Percentiles rank a stretch among this genome's conserved stretches.
These are phyloP conservation scores for Canis aureus DNA, from an alignment of 2,113 vertebrate species.

Conservation along the genomic window DNA sequence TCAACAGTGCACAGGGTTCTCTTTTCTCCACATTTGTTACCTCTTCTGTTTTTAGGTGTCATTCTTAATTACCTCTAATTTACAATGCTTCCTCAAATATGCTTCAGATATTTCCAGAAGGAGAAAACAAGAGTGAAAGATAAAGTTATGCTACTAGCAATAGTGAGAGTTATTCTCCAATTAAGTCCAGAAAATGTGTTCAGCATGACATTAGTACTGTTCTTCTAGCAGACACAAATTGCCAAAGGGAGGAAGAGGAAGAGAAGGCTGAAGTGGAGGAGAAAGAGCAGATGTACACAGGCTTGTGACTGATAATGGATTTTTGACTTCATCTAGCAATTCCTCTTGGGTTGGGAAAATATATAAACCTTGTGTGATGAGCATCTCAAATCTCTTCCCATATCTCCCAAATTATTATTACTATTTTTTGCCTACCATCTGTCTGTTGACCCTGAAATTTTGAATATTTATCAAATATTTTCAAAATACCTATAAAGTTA, in stretches of 20 bases:
- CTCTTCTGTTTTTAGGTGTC: background rate
- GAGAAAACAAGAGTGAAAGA: background rate
- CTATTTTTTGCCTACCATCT: background rate
- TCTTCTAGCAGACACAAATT: background rate
- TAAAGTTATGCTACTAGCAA: background rate
- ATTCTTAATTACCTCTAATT: background rate
- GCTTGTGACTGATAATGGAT: background rate
- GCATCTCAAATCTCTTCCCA: background rate
- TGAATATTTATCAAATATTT: background rate
- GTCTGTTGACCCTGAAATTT: background rate
- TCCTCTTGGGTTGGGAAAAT: background rate
- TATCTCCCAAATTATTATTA: background rate
- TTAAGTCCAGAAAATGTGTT: background rate
- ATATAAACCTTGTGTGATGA: background rate
- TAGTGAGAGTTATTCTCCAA: background rate
- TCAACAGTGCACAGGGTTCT: background rate
- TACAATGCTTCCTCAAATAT: background rate
- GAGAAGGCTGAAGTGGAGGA: rapidly evolving
- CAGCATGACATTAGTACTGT: background rate
- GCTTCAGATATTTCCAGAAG: background rate
- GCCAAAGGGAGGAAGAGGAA: background rate
- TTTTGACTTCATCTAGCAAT: background rate
- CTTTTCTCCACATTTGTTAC: background rate
- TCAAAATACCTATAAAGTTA: background rate
- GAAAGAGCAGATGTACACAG: background rate